Evolutionary conservation across 2,888 invertebrate species (phyloP).

Genomic region (Hololepta plana): DNA sequence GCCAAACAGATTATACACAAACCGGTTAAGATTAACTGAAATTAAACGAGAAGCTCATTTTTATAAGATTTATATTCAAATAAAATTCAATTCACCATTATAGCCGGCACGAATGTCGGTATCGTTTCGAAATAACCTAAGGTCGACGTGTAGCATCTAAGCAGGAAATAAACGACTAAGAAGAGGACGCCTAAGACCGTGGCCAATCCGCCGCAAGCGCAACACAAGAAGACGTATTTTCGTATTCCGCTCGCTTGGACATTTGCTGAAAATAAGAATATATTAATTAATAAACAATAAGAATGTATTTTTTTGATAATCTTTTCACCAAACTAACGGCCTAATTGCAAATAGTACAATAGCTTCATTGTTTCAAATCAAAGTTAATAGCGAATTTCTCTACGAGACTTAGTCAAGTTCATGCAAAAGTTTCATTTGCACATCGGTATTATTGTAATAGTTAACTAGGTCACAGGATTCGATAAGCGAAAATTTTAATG

Average conservation of each 20-base stretch:
- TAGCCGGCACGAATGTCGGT: constrained; percentile 85
- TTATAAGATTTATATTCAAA: constrained; percentile 1
- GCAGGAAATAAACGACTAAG: constrained; percentile 60
- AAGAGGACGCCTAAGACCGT: constrained; percentile 60
- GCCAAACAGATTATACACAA: constrained; percentile 74
- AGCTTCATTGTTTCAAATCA: not conserved
- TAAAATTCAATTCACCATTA: constrained; percentile 48
- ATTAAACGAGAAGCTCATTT: constrained; percentile 12
- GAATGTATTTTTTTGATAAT: constrained; percentile 1
- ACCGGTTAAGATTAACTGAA: constrained; percentile 70
- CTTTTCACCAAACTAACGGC: constrained; percentile 1
- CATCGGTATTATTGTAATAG: too few species aligned
- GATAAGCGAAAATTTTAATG: too few species aligned
- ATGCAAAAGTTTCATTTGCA: too few species aligned
- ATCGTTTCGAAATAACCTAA: constrained; percentile 75
- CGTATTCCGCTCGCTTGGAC: constrained; percentile 35
- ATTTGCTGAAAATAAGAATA: constrained; percentile 20
- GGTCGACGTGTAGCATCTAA: constrained; percentile 61
- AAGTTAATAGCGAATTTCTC: too few species aligned
- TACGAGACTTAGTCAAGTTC: too few species aligned
- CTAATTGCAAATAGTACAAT: constrained; percentile 5
- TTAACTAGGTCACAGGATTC: too few species aligned
- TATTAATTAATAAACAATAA: constrained; percentile 16
- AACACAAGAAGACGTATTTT: constrained; percentile 71
- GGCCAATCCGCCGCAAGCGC: constrained; percentile 62